Base-by-base conservation (phyloP, 92 coral and sea anemone genomes). In the Anthopleura xanthogrammica region DNA sequence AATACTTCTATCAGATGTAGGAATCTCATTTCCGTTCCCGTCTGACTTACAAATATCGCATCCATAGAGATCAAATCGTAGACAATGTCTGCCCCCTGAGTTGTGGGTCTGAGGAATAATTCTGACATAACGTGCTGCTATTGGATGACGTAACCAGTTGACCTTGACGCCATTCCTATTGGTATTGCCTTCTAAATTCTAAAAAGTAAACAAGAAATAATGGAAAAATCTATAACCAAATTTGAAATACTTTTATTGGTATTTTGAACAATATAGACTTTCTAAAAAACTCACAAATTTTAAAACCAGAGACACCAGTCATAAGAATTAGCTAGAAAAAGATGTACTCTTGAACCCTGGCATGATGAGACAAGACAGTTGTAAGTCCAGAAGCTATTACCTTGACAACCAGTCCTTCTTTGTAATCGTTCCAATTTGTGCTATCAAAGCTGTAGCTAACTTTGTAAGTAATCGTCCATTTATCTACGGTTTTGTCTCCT, bases 11-110 rank as follows among this genome's bases (percentile, higher is more conserved):
- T 43, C n/a, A 43, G 50, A 43, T 43, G 50, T 43, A 43, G 7
- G 50, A 7, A 43, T 43, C n/a, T n/a, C n/a, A 5, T 5, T 52
- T 43, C 4, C 50, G 0, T 43, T 43, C 50, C 7, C 50, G 36
- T 29, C 0, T 29, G 0, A 62, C 83, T 17, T 80, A 80, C 83
- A 72, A 20, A 80, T 7, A 71, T 70, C 80, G 12, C 88, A 85
- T 7, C 88, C 88, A 41, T 79, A 85, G 29, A 79, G 50, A 43
- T 85, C 88, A 41, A 85, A 55, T 72, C 88, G 71, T 77, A 85
- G 40, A 58, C 88, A 85, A 24, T 78, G 70, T 16, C 58, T 55
- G 64, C 75, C 50, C 16, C 40, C 68, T 20, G 72, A 43, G 13
- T 64, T 68, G 36, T 29, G 36, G 36, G 36, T 29, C 65, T 85